Evolutionary conservation across 37 sponge, comb jelly and placozoan genomes (phyloP), one percentile per base, ranked within the genome.

Genomic region (Tethya wilhelma): DNA sequence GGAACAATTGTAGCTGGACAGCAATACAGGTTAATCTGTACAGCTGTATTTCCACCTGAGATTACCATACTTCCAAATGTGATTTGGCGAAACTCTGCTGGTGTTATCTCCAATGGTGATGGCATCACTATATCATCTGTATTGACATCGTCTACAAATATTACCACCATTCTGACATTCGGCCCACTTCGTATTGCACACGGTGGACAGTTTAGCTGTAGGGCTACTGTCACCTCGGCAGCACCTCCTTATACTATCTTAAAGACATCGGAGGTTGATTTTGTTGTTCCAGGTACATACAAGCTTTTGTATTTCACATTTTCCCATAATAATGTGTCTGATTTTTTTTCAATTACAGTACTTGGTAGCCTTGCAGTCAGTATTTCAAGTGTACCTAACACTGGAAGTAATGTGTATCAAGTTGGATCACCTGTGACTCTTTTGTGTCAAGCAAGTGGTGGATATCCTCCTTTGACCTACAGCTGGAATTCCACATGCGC

Each of bases 171-270:
- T 49, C 73, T 72, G 32, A 56, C 25, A 36, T 72, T 72, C 12
- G 53, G 26, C 46, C 73, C 56, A 49, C 46, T 72, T 5, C 55
- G 73, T 28, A 33, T 19, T 33, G 29, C 46, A 6, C 56, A 72
- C 53, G 73, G 56, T 34, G 73, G 73, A 1, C 36, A n/a, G 46
- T 72, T 34, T 67, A 67, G 67, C 67, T 67, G 67, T 38, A 67
- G 67, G 34, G 67, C 67, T 31, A 67, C 19, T 4, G 4, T 67
- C 17, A 67, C 38, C 4, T 34, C 67, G 34, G 38, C 25, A 37
- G 37, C 67, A 8, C 67, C 38, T 37, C 67, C 67, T 8, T 67
- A 36, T 36, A 31, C 6, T 33, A 31, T 67, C 19, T 4, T 17
- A 11, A 67, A 36, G 38, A 19, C 67, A 36, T 5, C 39, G 34